Percentiles rank a stretch among this genome's conserved stretches.
Evolutionary conservation across 2,888 invertebrate genomes (phyloP).

Genomic region (Blastobasis adustella): DNA sequence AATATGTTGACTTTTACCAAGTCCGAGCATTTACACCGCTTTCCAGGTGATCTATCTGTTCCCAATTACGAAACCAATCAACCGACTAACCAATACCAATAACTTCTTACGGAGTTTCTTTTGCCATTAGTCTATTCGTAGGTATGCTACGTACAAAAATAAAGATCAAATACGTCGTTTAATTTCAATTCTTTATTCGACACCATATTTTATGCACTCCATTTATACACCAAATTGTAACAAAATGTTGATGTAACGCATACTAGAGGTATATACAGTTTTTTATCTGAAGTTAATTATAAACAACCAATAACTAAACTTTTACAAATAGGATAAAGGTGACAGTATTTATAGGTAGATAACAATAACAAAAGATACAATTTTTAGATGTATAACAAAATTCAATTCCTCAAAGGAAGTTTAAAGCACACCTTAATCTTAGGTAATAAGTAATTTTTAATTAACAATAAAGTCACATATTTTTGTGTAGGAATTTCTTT

Average conservation of each 20-base stretch:
- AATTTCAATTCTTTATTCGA: slow-evolving; percentile 62
- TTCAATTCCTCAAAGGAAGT: slow-evolving; percentile 30
- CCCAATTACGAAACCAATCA: too few species aligned
- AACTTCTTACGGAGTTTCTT: background rate
- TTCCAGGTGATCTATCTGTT: too few species aligned
- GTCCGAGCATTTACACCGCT: too few species aligned
- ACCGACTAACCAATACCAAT: background rate
- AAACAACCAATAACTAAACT: background rate
- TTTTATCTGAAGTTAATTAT: background rate
- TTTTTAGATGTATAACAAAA: slow-evolving; percentile 12
- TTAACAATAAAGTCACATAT: too few species aligned
- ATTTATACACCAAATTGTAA: slow-evolving; percentile 69
- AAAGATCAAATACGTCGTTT: background rate
- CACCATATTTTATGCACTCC: slow-evolving; percentile 67
- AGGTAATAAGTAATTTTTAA: too few species aligned
- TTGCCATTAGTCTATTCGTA: background rate
- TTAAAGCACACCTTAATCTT: slow-evolving; percentile 6
- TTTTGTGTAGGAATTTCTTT: too few species aligned
- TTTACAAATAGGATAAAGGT: background rate
- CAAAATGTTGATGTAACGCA: slow-evolving; percentile 54
- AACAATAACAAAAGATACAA: slow-evolving; percentile 14
- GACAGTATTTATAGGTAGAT: background rate
- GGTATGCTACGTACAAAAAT: background rate
- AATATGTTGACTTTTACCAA: too few species aligned
- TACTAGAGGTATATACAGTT: slow-evolving; percentile 4